Evolutionary conservation across 2,888 invertebrate species (phyloP).

Genomic region (Tetramorium bicarinatum): DNA sequence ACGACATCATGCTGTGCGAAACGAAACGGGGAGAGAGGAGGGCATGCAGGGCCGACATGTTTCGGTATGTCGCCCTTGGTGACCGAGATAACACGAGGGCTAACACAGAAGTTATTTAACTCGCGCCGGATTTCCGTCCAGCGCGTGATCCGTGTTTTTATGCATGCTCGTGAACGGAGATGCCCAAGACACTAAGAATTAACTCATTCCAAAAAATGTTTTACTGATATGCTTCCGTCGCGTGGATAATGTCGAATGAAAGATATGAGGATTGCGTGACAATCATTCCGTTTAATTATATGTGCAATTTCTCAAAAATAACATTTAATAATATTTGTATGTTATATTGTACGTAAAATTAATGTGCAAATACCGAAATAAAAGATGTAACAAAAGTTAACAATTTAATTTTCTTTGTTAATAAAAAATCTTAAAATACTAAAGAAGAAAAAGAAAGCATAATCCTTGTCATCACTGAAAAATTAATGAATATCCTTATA

Average conservation of each 20-base stretch:
- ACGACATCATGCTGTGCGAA: conserved; percentile 41
- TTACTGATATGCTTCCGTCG: no score
- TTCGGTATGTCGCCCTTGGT: conserved; percentile 60
- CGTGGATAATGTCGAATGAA: background rate
- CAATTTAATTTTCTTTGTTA: background rate
- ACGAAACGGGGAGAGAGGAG: conserved; percentile 44
- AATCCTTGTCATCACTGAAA: background rate
- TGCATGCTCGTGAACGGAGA: background rate
- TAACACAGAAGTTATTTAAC: conserved; percentile 71
- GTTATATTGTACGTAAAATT: background rate
- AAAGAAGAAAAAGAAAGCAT: background rate
- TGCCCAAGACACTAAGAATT: background rate
- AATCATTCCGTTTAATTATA: background rate
- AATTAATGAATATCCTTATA: background rate
- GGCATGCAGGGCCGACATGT: conserved; percentile 46
- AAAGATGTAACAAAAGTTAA: background rate
- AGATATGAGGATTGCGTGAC: background rate
- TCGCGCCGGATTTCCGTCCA: conserved; percentile 68
- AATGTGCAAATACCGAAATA: background rate
- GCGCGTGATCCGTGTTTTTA: conserved; percentile 11
- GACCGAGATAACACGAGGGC: conserved; percentile 59
- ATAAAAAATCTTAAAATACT: background rate
- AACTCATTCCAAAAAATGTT: background rate
- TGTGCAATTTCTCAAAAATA: background rate
- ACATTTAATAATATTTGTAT: background rate